Conservation (phyloP, 2,113 vertebrate species). For the Corythoichthys haematopterus region DNA sequence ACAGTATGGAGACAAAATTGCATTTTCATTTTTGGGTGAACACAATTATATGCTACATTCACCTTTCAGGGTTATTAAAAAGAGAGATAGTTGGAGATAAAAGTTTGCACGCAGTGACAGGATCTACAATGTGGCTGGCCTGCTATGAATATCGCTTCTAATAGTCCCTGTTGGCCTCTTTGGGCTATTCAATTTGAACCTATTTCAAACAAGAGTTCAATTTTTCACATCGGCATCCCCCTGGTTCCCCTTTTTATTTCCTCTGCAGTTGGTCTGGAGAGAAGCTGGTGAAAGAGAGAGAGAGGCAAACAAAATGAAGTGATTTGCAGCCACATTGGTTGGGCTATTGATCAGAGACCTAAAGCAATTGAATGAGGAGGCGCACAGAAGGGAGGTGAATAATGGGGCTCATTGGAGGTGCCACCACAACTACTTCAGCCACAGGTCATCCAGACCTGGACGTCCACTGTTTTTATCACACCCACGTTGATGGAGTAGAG, state of each 20-base stretch:
- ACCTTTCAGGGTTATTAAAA: conserved; percentile 54
- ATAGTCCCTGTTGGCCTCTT: conserved; percentile 47
- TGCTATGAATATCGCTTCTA: conserved; percentile 49
- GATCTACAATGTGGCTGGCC: conserved; percentile 40
- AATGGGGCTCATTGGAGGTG: conserved; percentile 27
- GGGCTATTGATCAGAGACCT: conserved; percentile 65
- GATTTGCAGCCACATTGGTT: conserved; percentile 69
- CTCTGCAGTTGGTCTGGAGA: conserved; percentile 8
- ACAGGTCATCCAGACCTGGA: conserved; percentile 1
- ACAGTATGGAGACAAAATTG: conserved; percentile 9
- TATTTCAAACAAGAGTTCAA: conserved; percentile 7
- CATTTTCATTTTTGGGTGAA: conserved; percentile 61
- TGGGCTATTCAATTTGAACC: conserved; percentile 1
- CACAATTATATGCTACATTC: conserved; percentile 60
- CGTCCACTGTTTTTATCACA: conserved; percentile 24
- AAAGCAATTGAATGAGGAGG: conserved; percentile 30
- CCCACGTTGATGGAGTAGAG: conserved; percentile 14
- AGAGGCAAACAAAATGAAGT: conserved; percentile 65
- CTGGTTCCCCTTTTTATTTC: conserved; percentile 8
- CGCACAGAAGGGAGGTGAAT: conserved; percentile 17
- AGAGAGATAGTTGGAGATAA: conserved; percentile 13
- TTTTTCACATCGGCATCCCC: conserved; percentile 5
- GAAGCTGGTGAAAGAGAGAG: conserved; percentile 10
- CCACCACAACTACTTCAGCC: conserved; percentile 29
- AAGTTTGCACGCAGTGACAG: conserved; percentile 29